Evolutionary conservation across 1,140 invertebrate species (phyloP), one percentile per base, ranked within the genome.

Genomic region (Campoletis sonorensis): DNA sequence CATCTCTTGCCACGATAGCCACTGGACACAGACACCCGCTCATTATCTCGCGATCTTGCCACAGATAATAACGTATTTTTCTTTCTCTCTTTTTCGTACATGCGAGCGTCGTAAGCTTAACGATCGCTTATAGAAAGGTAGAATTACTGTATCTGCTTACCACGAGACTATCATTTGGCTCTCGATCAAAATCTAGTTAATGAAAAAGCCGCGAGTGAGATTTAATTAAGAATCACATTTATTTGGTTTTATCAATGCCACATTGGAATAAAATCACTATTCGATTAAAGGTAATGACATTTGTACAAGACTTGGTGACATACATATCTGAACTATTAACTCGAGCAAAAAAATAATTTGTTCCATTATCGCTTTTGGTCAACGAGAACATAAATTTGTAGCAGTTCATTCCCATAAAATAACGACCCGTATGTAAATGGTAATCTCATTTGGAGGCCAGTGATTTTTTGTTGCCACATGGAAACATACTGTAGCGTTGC

Each of bases 31-130:
- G 79, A 79, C 71, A 71, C n/a, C 78, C 54, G 45, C 68, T 79
- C 64, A 70, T 79, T 79, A 79, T 79, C 78, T 79, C 79, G 70
- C 79, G 67, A 79, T 54, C 79, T 61, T 33, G 26, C 79, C 18
- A 45, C 58, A 64, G 58, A 78, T 78, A 26, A 40, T 78, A 78
- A 78, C 51, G 58, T 45, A 58, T 77, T 23, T 64, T 23, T 64
- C 23, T 27, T 13, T 27, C n/a, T 64, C 23, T 64, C 23, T 64
- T 21, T 64, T 13, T 21, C 33, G 26, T 70, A 33, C 13, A 71
- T 71, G 45, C 23, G 51, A 71, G 45, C 58, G 13, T 33, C 16
- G 23, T 45, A 16, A 30, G 33, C 26, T 54, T 51, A 71, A 21
- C 67, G 23, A 27, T 79, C 67, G 79, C 70, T 79, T 72, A 72